Percentiles rank a stretch among this genome's conserved stretches.
Conservation (phyloP, 2,797 vertebrate species). For the Syngnathus acus region DNA sequence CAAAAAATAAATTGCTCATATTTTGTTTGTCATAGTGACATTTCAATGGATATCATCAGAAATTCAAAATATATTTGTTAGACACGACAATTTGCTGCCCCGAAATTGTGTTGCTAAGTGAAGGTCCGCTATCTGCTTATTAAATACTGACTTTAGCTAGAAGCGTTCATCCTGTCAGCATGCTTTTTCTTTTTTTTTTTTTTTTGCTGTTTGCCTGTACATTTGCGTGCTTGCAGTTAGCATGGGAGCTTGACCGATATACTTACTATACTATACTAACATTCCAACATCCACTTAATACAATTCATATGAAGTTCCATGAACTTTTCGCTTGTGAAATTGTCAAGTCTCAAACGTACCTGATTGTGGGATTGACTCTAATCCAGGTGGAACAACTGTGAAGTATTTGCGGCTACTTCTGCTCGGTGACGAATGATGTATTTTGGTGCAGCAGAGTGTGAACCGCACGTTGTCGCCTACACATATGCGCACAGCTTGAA, state of each 20-base stretch:
- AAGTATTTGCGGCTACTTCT: neutral
- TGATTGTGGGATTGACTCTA: neutral
- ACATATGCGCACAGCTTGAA: slow-evolving; percentile 31
- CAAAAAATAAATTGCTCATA: neutral
- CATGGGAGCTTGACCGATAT: neutral
- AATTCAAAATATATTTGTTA: neutral
- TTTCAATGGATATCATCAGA: neutral
- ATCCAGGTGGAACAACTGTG: neutral
- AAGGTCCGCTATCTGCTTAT: neutral
- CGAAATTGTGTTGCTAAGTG: neutral
- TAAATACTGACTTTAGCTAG: neutral
- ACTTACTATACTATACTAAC: neutral
- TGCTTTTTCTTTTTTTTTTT: no score
- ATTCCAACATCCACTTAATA: neutral
- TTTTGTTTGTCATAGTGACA: no score
- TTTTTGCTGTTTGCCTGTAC: no score
- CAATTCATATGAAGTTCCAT: neutral
- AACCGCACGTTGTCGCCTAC: slow-evolving; percentile 6
- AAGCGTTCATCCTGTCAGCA: neutral
- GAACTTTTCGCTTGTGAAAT: neutral
- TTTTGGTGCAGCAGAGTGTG: neutral
- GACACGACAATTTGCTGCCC: neutral
- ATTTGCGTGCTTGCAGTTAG: no score
- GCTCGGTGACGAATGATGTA: neutral
- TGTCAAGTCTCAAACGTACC: neutral